These are phyloP conservation scores for Larimichthys crocea DNA, from an alignment of 2,113 vertebrate species.

Conservation along the genomic window DNA sequence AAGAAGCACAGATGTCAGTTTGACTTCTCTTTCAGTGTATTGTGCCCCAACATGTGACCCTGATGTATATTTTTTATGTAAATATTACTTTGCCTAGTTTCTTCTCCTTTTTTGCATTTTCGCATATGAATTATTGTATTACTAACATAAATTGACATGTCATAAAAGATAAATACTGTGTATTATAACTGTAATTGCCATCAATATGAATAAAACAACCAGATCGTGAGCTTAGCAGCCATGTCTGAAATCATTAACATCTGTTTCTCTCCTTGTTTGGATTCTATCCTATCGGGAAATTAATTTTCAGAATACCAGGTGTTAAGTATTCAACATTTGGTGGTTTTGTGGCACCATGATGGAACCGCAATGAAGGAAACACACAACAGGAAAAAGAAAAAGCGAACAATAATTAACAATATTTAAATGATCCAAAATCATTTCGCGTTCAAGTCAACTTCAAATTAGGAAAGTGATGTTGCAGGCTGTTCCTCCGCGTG, in stretches of 20 bases:
- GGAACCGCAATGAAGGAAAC: not conserved
- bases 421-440: not conserved
- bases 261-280: no score
- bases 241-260: not conserved
- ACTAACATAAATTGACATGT: not conserved
- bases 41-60: no score
- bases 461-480: not conserved
- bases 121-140: not conserved
- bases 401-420: not conserved
- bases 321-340: not conserved
- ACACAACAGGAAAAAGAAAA: not conserved
- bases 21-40: not conserved
- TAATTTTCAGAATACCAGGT: not conserved
- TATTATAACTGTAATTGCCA: not conserved
- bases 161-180: not conserved
- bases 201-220: not conserved
- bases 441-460: not conserved
- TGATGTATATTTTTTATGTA: conserved; percentile 11
- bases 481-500: no score
- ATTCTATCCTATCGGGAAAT: not conserved
- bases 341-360: not conserved
- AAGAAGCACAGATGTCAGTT: not conserved
- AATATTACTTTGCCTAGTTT: conserved; percentile 14
- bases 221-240: not conserved
- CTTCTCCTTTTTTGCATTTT: not conserved